Base-by-base conservation (phyloP, 2,888 invertebrate species). In the Agrilus biguttatus region DNA sequence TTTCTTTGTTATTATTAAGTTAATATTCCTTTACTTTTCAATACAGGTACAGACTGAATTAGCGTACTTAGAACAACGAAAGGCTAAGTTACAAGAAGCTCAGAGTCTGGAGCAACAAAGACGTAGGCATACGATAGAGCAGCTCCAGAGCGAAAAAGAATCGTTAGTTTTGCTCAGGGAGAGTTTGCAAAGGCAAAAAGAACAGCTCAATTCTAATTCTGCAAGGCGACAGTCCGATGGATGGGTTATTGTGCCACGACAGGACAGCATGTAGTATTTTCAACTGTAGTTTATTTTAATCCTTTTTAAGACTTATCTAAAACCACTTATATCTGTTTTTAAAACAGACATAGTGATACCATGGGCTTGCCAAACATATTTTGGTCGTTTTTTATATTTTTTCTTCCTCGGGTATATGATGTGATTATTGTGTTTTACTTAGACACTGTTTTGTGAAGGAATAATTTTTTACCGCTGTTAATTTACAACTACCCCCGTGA, bases 1-100 rank as follows among this genome's bases (percentile, higher is more conserved):
- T n/a, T n/a, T n/a, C n/a, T n/a, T n/a, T n/a, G n/a, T n/a, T n/a
- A n/a, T n/a, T n/a, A n/a, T n/a, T 4, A 10, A 28, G 4, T 28
- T 10, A 1, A 28, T 5, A 28, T 37, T 45, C 1, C 4, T 13
- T 2, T 42, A 8, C 3, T n/a, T 21, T 44, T 42, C 6, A 35
- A 49, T 46, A 13, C 36, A 78, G 78, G 73, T 76, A 48, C 87
- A 89, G 68, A 87, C 88, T 33, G 87, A 91, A 67, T 72, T 90
- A 47, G 84, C 85, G 33, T 79, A 85, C 56, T 71, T 88, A 45
- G 78, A 80, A 48, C 83, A 85, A 58, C 79, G 84, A 55, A 86
- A 82, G 66, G 78, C 81, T 50, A 80, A 83, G 58, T 68, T 88
- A 48, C 74, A 85, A 51, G 76, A 77, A 51, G 72, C 75, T 53